Base-by-base conservation (phyloP, 1,140 invertebrate genomes). In the Ephestia elutella region DNA sequence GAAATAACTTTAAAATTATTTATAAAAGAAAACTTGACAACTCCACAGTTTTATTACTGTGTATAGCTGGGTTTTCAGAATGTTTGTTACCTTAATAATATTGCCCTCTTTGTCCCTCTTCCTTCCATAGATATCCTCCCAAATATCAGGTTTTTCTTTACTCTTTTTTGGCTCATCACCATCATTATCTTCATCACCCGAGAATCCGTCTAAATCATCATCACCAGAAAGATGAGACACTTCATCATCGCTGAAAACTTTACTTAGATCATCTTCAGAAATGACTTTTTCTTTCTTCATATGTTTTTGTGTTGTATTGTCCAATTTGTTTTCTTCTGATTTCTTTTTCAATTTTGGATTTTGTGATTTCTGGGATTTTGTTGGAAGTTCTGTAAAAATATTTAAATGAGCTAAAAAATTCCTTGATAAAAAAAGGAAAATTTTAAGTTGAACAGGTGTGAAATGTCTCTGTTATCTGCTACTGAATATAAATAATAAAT, bases 81-180 rank as follows among this genome's bases (percentile, higher is more conserved):
- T n/a, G n/a, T n/a, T n/a, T 25, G 21, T 25, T 71, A 90, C 89
- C 74, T 90, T 88, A 21, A 96, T 83, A 69, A 97, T 81, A 76
- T 94, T 94, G 4, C 97, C 97, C 63, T 94, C 89, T 77, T 93
- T 92, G 78, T 96, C 94, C 71, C 95, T 90, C 65, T 94, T 91
- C 63, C 97, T 90, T 2, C 97, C 97, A 90, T 99, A 99, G 79
- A 99, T 98, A 89, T 99, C 97, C 91, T 98, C 96, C 92, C 94
- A 96, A 21, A 87, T 67, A 72, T 80, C 78, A 68, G 79, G 77
- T 58, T 86, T 81, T 62, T 82, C 68, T 51, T 85, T 64, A 48
- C 78, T 71, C 57, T 75, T 20, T 54, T 64, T 19, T 11, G 11
- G n/a, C 60, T 61, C 69, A 28, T 68, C 60, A 57, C 66, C 58